A percentile compares a stretch with the other conserved stretches of the same genome.
These are phyloP conservation scores for Rhynchotus rufescens DNA, from an alignment of 2,797 vertebrate genomes.

Conservation along the genomic window DNA sequence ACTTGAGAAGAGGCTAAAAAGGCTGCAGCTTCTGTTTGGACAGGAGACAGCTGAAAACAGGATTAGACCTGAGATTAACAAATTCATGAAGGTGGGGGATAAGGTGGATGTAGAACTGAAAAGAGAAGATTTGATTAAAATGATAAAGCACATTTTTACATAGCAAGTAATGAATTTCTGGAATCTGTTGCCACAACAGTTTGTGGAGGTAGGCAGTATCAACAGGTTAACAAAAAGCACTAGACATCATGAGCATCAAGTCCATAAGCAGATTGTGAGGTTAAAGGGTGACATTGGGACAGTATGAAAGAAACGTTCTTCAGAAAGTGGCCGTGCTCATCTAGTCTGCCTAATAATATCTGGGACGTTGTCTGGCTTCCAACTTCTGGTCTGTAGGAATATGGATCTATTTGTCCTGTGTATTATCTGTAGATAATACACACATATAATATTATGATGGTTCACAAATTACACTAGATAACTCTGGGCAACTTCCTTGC, in stretches of 20 bases:
- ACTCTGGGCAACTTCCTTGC: background rate
- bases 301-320: background rate
- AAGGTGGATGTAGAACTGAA: background rate
- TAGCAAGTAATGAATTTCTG: background rate
- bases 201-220: background rate
- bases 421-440: background rate
- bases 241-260: background rate
- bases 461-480: background rate
- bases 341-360: background rate
- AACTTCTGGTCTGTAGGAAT: background rate
- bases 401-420: background rate
- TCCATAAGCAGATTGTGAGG: background rate
- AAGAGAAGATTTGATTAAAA: background rate
- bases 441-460: background rate
- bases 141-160: background rate
- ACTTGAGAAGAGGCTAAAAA: background rate
- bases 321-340: background rate
- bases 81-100: background rate
- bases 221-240: background rate
- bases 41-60: background rate
- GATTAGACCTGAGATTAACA: background rate
- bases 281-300: background rate
- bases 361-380: background rate
- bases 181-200: background rate
- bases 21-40: background rate